phyloP scores from a whole-genome alignment of 2,888 invertebrate genomes.

The Lagria hirta region DNA sequence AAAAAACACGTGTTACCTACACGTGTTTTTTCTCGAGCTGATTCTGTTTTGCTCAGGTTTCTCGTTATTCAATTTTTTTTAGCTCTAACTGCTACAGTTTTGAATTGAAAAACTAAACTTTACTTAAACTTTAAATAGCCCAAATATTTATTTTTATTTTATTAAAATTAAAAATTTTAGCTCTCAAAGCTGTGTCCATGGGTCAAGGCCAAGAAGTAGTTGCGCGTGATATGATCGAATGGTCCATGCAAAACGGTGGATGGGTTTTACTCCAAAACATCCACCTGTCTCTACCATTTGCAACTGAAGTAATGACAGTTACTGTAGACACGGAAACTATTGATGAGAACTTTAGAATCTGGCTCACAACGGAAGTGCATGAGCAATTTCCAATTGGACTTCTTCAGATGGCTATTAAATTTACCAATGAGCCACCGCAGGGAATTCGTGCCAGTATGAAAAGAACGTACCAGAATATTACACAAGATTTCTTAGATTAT shows the following conservation, averaged over 20 bases:
- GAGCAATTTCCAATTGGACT: constrained; percentile 85
- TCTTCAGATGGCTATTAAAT: constrained; percentile 91
- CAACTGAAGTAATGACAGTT: constrained; percentile 88
- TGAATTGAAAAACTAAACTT: not conserved
- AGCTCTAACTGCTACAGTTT: not conserved
- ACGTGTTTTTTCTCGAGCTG: no score
- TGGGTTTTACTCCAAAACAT: constrained; percentile 97
- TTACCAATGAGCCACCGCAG: constrained; percentile 96
- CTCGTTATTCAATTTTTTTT: no score
- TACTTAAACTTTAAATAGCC: no score
- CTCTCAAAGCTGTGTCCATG: constrained; percentile 88
- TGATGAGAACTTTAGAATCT: constrained; percentile 77
- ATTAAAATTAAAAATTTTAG: constrained; percentile 53
- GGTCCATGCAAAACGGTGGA: constrained; percentile 64
- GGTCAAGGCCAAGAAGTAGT: constrained; percentile 90
- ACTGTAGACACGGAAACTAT: constrained; percentile 82
- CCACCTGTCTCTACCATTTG: constrained; percentile 92
- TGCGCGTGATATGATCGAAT: constrained; percentile 52
- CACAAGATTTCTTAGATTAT: constrained; percentile 90
- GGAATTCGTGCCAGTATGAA: constrained; percentile 94
- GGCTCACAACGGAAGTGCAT: constrained; percentile 95
- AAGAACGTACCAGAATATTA: constrained; percentile 86
- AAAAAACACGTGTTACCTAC: no score
- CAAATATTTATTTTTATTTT: not conserved
- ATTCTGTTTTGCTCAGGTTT: no score